Percentiles rank a stretch among this genome's conserved stretches.
Conservation (phyloP, 2,888 invertebrate genomes). For the Eupithecia tripunctaria region DNA sequence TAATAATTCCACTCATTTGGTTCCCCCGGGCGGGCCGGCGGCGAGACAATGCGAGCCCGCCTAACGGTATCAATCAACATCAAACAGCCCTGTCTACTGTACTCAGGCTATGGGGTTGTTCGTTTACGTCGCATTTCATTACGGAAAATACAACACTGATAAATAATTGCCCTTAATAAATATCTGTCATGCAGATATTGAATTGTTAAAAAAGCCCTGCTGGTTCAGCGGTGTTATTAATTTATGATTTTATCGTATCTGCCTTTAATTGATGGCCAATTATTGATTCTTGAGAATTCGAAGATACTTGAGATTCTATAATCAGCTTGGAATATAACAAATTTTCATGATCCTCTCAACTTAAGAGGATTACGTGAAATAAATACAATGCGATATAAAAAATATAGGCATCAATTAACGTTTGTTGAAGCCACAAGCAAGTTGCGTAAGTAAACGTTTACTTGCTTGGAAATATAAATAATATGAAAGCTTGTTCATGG, state of each 20-base stretch:
- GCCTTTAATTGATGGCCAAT: background rate
- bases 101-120: slow-evolving; percentile 65
- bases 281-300: slow-evolving; percentile 1
- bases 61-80: slow-evolving; percentile 85
- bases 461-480: slow-evolving; percentile 26
- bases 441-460: no score
- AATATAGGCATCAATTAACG: background rate
- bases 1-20: slow-evolving; percentile 83
- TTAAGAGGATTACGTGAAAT: background rate
- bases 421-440: no score
- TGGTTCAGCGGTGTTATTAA: background rate
- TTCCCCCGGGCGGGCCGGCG: slow-evolving; percentile 66
- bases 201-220: slow-evolving; percentile 17
- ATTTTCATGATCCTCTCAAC: slow-evolving; percentile 1
- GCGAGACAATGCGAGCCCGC: slow-evolving; percentile 77
- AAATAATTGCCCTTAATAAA: slow-evolving; percentile 34
- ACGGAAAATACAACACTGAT: slow-evolving; percentile 39
- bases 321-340: background rate
- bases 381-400: background rate
- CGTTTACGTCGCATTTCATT: slow-evolving; percentile 49
- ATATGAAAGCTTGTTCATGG: slow-evolving; percentile 47
- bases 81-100: slow-evolving; percentile 71
- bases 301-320: background rate
- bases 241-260: background rate
- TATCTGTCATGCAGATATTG: slow-evolving; percentile 40